Evolutionary conservation across 2,113 vertebrate species (phyloP), one percentile per base, ranked within the genome.

Genomic region (Notothenia coriiceps): DNA sequence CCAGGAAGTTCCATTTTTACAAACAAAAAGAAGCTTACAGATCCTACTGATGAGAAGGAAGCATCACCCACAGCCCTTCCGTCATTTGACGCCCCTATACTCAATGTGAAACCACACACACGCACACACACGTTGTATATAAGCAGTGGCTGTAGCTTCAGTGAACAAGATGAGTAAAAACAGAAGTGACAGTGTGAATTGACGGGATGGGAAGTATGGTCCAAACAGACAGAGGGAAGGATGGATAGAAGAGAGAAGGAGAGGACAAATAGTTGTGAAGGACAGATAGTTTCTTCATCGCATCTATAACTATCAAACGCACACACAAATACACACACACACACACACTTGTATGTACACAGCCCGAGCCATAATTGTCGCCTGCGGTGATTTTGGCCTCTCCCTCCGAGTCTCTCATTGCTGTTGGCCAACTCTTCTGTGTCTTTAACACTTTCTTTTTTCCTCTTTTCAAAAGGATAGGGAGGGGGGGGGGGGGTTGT

Each of bases 401-500:
- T 86, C 87, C 88, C 83, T 90, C 76, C 74, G 72, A 70, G 89
- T 79, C 83, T 89, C 85, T 90, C 87, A 74, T 91, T 83, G 86
- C 89, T 89, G 80, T 91, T 83, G 88, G 92, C 89, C 86, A 89
- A 92, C 86, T 86, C 84, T 65, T 82, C 85, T 88, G 84, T 89
- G 86, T 86, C 84, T 91, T 92, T 92, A 91, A 93, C 93, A 91
- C 89, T 84, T 92, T 89, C 69, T 85, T 88, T 83, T 74, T 87
- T 71, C 80, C 29, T 72, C 63, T 46, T 80, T 78, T 67, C 61
- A 83, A 75, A 77, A 68, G 17, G 61, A 55, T 62, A 62, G 47
- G 15, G 56, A 14, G 3, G 47, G 49, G 15, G 64, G 2, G 70
- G 64, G 20, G 72, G 22, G 13, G 2, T 10, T n/a, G 82, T 89